phyloP scores from a whole-genome alignment of 2,888 invertebrate genomes.

The Formica aserva region DNA sequence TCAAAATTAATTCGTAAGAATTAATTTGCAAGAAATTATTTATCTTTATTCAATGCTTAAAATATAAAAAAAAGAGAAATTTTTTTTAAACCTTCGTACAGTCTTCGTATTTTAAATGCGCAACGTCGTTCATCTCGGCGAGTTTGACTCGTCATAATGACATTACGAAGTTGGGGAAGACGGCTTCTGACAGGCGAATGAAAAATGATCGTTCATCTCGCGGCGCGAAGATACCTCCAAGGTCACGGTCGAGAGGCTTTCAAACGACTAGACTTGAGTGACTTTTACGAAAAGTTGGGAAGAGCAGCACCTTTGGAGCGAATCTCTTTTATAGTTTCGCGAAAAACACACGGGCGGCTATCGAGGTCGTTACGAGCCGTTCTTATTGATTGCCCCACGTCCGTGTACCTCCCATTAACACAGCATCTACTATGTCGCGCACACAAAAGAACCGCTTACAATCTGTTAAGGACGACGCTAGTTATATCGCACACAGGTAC shows the following conservation, averaged over 20 bases:
- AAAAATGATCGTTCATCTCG: conserved; percentile 36
- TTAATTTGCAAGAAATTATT: not conserved
- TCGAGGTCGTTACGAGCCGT: conserved; percentile 8
- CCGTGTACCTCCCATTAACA: conserved; percentile 28
- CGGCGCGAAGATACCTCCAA: not conserved
- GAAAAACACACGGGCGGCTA: conserved; percentile 16
- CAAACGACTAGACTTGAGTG: not conserved
- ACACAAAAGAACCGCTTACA: conserved; percentile 28
- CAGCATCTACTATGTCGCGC: conserved; percentile 47
- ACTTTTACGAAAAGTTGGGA: conserved; percentile 31
- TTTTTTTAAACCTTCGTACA: not conserved
- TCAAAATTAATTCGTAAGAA: not conserved
- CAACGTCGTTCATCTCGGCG: not conserved
- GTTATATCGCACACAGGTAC: not conserved
- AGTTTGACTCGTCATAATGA: conserved; percentile 35
- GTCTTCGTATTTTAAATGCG: not conserved
- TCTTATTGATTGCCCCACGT: conserved; percentile 33
- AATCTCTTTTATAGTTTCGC: not conserved
- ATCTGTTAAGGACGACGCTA: conserved; percentile 8
- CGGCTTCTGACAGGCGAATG: conserved; percentile 23
- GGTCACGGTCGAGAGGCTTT: not conserved
- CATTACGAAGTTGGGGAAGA: conserved; percentile 22
- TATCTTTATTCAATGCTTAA: not conserved
- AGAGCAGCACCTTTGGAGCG: not conserved
- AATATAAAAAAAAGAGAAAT: not conserved